phyloP scores from a whole-genome alignment of 2,888 invertebrate genomes.

The Teinopalpus imperialis region DNA sequence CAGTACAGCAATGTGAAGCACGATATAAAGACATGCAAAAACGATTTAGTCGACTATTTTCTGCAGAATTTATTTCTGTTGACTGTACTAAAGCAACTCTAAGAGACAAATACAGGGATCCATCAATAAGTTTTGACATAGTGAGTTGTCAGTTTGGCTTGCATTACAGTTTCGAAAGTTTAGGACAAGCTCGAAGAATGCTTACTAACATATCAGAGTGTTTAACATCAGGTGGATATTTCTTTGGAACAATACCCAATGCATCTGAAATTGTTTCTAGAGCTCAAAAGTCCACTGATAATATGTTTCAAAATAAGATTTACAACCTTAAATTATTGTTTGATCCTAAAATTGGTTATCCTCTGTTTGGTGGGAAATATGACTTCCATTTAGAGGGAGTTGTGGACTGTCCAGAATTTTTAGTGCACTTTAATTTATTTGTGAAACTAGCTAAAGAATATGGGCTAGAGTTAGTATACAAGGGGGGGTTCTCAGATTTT shows the following conservation, averaged over 20 bases:
- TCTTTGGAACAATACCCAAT: slow-evolving; percentile 98
- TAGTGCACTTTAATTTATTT: slow-evolving; percentile 95
- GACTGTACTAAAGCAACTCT: slow-evolving; percentile 94
- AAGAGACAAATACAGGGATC: slow-evolving; percentile 89
- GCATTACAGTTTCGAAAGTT: slow-evolving; percentile 97
- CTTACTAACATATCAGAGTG: slow-evolving; percentile 95
- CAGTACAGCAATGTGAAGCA: slow-evolving; percentile 93
- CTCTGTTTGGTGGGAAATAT: slow-evolving; percentile 97
- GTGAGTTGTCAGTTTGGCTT: slow-evolving; percentile 99
- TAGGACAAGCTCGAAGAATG: slow-evolving; percentile 95
- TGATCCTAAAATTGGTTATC: slow-evolving; percentile 84
- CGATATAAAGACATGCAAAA: slow-evolving; percentile 89
- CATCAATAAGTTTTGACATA: slow-evolving; percentile 90
- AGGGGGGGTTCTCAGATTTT: slow-evolving; percentile 90
- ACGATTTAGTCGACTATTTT: slow-evolving; percentile 80
- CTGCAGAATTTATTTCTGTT: slow-evolving; percentile 94
- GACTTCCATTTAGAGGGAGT: slow-evolving; percentile 97
- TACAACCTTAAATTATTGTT: slow-evolving; percentile 88
- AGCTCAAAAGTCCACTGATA: slow-evolving; percentile 79
- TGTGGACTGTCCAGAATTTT: slow-evolving; percentile 99
- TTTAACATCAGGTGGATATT: slow-evolving; percentile 94
- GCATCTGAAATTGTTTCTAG: slow-evolving; percentile 94
- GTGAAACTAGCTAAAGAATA: slow-evolving; percentile 87
- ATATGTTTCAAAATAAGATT: slow-evolving; percentile 89
- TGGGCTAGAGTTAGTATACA: slow-evolving; percentile 86